A percentile compares a stretch with the other conserved stretches of the same genome.
Evolutionary conservation across 2,888 invertebrate species (phyloP).

Genomic region (Apamea sordens): DNA sequence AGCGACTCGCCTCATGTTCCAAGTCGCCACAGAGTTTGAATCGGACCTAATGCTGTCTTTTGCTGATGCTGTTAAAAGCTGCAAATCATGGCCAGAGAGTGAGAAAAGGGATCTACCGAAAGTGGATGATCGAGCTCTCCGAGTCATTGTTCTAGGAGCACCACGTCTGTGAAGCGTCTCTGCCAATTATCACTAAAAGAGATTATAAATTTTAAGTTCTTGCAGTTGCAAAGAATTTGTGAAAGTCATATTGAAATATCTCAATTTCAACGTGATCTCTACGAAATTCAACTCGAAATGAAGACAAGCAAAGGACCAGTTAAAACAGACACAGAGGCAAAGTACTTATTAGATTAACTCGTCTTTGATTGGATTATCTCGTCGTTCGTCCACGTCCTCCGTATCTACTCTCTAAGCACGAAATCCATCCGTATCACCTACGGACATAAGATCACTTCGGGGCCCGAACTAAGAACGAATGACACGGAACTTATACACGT

Average conservation of each 20-base stretch:
- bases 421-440: no score
- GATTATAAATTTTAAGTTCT: background rate
- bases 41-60: background rate
- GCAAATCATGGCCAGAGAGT: background rate
- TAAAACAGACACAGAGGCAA: no score
- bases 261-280: background rate
- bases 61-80: background rate
- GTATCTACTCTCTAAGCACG: no score
- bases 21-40: background rate
- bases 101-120: background rate
- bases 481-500: no score
- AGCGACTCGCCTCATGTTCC: background rate
- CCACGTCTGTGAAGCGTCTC: background rate
- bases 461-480: no score
- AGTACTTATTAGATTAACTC: no score
- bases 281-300: background rate
- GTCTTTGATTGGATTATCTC: no score
- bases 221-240: background rate
- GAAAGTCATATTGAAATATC: background rate
- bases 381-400: no score
- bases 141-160: background rate
- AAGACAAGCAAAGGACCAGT: no score
- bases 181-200: background rate
- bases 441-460: no score
- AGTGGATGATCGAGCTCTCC: no score